A percentile compares a stretch with the other conserved stretches of the same genome.
These are phyloP conservation scores for Sipha flava DNA, from an alignment of 1,140 invertebrate species.

Conservation along the genomic window DNA sequence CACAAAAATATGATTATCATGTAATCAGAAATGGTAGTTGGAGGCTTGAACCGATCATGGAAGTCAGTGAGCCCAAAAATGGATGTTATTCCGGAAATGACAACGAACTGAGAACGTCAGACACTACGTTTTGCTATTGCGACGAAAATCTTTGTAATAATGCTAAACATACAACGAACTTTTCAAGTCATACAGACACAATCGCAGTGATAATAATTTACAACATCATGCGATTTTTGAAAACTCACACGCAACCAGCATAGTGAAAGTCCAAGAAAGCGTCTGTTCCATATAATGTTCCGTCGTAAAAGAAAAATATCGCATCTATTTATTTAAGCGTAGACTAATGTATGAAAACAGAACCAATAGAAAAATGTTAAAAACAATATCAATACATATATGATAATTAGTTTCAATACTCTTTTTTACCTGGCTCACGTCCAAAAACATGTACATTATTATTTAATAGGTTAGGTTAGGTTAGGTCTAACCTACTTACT, in stretches of 20 bases:
- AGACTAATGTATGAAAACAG: not conserved
- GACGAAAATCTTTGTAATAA: conserved; percentile 56
- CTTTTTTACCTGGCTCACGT: not conserved
- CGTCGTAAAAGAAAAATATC: not conserved
- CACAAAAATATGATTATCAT: conserved; percentile 55
- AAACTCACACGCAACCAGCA: conserved; percentile 46
- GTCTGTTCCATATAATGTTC: not conserved
- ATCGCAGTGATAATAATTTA: conserved; percentile 51
- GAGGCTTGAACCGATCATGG: conserved; percentile 52
- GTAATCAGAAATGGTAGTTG: conserved; percentile 50
- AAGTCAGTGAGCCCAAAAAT: conserved; percentile 54
- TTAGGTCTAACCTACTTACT: no score
- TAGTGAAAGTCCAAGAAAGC: not conserved
- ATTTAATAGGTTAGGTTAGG: no score
- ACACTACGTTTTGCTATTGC: conserved; percentile 58
- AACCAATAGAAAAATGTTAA: not conserved
- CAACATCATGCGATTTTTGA: conserved; percentile 50
- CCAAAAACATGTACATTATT: not conserved
- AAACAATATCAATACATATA: not conserved
- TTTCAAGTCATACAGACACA: conserved; percentile 46
- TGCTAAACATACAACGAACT: conserved; percentile 44
- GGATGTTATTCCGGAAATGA: conserved; percentile 56
- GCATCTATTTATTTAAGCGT: not conserved
- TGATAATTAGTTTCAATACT: not conserved
- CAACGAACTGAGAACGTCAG: conserved; percentile 47